These are phyloP conservation scores for Idaea aversata DNA, from an alignment of 2,888 invertebrate genomes.

Conservation along the genomic window DNA sequence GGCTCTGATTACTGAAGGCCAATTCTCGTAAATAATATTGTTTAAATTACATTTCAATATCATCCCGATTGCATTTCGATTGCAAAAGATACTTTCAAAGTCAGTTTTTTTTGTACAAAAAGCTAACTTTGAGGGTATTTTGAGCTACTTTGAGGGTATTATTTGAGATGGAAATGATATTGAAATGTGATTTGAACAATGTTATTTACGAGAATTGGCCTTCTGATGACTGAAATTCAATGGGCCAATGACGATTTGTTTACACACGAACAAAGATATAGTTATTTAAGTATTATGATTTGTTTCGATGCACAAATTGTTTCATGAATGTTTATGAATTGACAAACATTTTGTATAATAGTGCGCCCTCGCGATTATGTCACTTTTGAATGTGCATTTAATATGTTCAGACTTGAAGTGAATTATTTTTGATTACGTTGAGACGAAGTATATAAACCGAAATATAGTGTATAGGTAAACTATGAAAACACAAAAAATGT, in stretches of 20 bases:
- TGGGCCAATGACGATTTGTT: constrained; percentile 72
- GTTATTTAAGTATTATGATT: constrained; percentile 41
- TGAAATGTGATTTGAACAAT: too few relatives aligned
- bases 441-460: constrained; percentile 67
- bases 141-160: too few relatives aligned
- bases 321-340: constrained; percentile 42
- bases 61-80: too few relatives aligned
- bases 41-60: too few relatives aligned
- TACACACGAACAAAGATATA: constrained; percentile 52
- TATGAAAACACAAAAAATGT: constrained; percentile 74
- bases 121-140: too few relatives aligned
- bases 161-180: too few relatives aligned
- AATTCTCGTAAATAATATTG: too few relatives aligned
- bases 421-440: constrained; percentile 55
- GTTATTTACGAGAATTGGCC: too few relatives aligned
- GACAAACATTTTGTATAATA: neutral
- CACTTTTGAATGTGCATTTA: constrained; percentile 5
- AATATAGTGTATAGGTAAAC: constrained; percentile 70
- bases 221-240: constrained; percentile 75
- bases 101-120: too few relatives aligned
- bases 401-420: constrained; percentile 39
- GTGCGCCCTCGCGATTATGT: constrained; percentile 4
- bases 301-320: constrained; percentile 63
- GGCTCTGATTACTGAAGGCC: constrained; percentile 35
- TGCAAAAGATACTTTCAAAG: too few relatives aligned